Evolutionary conservation across 2,888 invertebrate genomes (phyloP).

Genomic region (Hoplodrina blanda): DNA sequence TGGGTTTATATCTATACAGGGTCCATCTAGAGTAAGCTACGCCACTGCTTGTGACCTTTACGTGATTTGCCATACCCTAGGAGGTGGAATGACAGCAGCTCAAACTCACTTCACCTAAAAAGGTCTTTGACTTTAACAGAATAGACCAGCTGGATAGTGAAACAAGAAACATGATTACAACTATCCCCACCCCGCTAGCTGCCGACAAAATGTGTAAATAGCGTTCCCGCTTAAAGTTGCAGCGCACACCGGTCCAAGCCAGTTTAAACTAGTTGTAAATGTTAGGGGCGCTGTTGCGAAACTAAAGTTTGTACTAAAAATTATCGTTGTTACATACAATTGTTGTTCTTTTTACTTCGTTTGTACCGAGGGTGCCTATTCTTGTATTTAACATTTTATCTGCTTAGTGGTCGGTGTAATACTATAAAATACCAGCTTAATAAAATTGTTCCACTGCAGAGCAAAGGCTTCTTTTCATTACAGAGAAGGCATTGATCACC

Average conservation of each 20-base stretch:
- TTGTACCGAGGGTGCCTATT: slow-evolving; percentile 1
- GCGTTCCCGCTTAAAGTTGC: slow-evolving; percentile 64
- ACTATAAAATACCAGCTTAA: no score
- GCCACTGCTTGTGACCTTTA: no score
- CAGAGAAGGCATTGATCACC: no score
- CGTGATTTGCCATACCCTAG: no score
- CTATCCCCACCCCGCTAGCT: slow-evolving; percentile 40
- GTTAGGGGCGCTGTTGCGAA: slow-evolving; percentile 60
- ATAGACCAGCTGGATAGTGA: slow-evolving; percentile 25
- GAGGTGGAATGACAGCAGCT: no score
- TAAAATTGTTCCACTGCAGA: no score
- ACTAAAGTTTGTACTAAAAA: slow-evolving; percentile 61
- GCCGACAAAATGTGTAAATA: slow-evolving; percentile 67
- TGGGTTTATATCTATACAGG: no score
- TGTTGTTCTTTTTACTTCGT: slow-evolving; percentile 58
- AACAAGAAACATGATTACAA: slow-evolving; percentile 63
- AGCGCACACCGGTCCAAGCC: slow-evolving; percentile 57
- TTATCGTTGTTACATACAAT: slow-evolving; percentile 56
- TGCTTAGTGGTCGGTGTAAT: slow-evolving; percentile 1
- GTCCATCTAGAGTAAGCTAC: no score
- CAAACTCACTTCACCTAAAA: no score
- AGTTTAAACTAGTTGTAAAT: slow-evolving; percentile 70
- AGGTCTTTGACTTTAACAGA: background rate
- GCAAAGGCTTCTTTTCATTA: no score
- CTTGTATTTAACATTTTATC: slow-evolving; percentile 34